These are phyloP conservation scores for Arnoldichthys spilopterus DNA, from an alignment of 2,797 vertebrate genomes.

Conservation along the genomic window DNA sequence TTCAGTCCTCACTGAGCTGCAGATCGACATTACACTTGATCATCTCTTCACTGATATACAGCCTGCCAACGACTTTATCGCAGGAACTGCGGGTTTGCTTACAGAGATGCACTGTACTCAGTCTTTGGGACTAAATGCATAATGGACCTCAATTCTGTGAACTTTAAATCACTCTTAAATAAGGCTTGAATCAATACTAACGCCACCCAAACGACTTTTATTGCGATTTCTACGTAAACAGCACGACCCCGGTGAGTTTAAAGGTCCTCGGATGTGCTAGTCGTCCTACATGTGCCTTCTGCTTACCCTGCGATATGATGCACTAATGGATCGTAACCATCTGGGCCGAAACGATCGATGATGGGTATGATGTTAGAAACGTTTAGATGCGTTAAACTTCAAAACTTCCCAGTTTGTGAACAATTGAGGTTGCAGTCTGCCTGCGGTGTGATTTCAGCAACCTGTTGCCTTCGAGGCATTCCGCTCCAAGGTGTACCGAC, in stretches of 20 bases:
- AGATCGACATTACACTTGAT: no score
- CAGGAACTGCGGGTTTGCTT: neutral
- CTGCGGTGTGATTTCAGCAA: conserved; percentile 5
- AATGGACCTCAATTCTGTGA: no score
- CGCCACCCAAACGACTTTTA: neutral
- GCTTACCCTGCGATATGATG: neutral
- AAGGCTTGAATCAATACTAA: no score
- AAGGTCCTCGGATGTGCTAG: no score
- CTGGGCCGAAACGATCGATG: no score
- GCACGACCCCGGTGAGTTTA: no score
- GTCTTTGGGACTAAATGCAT: no score
- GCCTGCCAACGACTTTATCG: neutral
- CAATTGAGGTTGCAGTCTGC: neutral
- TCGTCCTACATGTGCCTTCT: neutral
- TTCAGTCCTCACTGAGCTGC: no score
- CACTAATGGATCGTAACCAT: no score
- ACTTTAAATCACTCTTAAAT: no score
- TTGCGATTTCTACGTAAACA: neutral
- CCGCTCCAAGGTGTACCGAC: no score
- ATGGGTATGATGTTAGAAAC: no score
- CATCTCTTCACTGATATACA: neutral
- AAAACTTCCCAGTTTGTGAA: neutral
- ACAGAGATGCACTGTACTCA: neutral
- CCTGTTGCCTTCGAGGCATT: conserved; percentile 47
- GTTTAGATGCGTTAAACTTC: neutral